These are phyloP conservation scores for Zaprionus nigranus DNA, from an alignment of 1,140 invertebrate genomes.

Conservation along the genomic window DNA sequence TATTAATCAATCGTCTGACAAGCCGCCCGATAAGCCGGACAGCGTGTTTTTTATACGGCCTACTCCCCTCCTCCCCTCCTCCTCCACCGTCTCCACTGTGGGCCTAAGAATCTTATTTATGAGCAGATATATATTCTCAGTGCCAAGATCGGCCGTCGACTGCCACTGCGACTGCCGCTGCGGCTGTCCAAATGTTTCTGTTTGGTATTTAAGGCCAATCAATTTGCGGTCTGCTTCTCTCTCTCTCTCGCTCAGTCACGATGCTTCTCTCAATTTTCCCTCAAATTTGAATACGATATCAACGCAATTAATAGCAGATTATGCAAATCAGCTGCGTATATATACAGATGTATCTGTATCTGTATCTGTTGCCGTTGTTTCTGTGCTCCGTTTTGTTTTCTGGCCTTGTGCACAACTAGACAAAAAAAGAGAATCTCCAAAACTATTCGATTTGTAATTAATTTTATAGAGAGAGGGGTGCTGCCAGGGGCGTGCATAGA, in stretches of 20 bases:
- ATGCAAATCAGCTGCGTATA: conserved; percentile 66
- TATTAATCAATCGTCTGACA: conserved; percentile 57
- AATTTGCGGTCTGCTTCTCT: conserved; percentile 53
- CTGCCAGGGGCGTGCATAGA: not conserved
- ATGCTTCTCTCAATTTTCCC: conserved; percentile 32
- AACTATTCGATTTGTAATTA: conserved; percentile 37
- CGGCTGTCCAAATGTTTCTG: conserved; percentile 70
- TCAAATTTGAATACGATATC: conserved; percentile 55
- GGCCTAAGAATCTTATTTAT: conserved; percentile 36
- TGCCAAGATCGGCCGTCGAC: not conserved
- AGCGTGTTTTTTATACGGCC: not conserved
- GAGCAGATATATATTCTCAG: conserved; percentile 2
- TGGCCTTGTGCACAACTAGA: conserved; percentile 21
- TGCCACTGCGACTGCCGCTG: conserved; percentile 1
- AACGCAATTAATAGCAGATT: conserved; percentile 80
- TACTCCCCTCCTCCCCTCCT: not conserved
- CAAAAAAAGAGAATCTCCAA: conserved; percentile 10
- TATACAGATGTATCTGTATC: conserved; percentile 27
- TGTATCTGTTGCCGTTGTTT: conserved; percentile 51
- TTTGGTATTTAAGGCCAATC: conserved; percentile 73
- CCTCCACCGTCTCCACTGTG: not conserved
- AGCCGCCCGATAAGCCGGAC: conserved; percentile 39
- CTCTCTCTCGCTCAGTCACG: conserved; percentile 22
- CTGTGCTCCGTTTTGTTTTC: conserved; percentile 34
- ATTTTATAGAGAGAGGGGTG: not conserved